phyloP scores from a whole-genome alignment of 2,113 vertebrate species.

The Lamprologus ornatipinnis region DNA sequence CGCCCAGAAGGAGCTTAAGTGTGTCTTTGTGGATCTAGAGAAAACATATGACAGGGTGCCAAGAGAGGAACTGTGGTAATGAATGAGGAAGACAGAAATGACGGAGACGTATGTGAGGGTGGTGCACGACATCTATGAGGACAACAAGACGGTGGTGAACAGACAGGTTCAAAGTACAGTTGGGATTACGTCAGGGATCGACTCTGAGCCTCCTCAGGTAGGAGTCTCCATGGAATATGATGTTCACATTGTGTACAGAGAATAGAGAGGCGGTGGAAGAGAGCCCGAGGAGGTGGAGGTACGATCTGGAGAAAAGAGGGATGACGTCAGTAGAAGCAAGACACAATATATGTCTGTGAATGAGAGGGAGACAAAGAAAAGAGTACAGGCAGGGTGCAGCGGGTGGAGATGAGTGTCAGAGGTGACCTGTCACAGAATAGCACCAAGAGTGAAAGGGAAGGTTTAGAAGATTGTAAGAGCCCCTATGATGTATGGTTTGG shows the following conservation, averaged over 20 bases:
- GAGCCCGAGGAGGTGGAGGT: neutral
- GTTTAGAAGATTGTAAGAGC: neutral
- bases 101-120: neutral
- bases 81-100: neutral
- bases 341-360: neutral
- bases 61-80: neutral
- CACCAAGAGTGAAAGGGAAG: neutral
- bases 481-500: neutral
- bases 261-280: neutral
- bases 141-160: neutral
- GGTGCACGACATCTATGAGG: neutral
- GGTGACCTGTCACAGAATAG: neutral
- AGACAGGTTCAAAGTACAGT: neutral
- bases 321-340: neutral
- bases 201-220: neutral
- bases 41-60: neutral
- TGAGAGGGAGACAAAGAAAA: neutral
- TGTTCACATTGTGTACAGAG: neutral
- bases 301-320: neutral
- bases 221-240: neutral
- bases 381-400: neutral
- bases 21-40: neutral
- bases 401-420: neutral
- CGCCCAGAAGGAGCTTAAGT: neutral
- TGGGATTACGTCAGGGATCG: neutral